Conservation (phyloP, 2,888 invertebrate species). For the Drosophila austrosaltans region DNA sequence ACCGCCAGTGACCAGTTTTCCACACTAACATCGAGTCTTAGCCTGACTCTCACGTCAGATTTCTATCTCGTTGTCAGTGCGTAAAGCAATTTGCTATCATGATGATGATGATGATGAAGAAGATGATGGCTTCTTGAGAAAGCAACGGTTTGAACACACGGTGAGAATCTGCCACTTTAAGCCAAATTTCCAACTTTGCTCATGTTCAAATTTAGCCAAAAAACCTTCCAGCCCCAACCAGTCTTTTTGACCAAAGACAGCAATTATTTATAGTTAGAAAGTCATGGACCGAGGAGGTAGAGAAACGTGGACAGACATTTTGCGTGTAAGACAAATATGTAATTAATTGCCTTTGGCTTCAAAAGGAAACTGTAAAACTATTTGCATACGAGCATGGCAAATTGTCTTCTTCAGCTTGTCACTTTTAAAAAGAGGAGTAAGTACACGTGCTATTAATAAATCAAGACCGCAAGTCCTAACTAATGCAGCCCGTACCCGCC, state of each 20-base stretch:
- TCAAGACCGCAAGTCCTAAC: conserved; percentile 67
- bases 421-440: conserved; percentile 42
- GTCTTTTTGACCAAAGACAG: conserved; percentile 32
- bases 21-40: conserved; percentile 34
- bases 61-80: conserved; percentile 55
- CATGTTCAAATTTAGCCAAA: conserved; percentile 20
- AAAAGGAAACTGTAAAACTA: conserved; percentile 77
- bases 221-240: conserved; percentile 26
- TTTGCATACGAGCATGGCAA: conserved; percentile 65
- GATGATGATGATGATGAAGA: conserved; percentile 42
- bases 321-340: conserved; percentile 82
- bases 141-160: conserved; percentile 64
- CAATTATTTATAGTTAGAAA: conserved; percentile 78
- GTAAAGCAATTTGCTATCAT: conserved; percentile 63
- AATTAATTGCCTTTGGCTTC: conserved; percentile 81
- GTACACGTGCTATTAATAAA: conserved; percentile 75
- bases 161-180: conserved; percentile 73
- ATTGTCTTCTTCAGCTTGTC: conserved; percentile 56
- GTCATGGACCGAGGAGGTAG: background rate
- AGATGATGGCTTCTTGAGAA: conserved; percentile 60
- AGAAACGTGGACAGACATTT: conserved; percentile 51
- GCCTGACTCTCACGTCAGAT: conserved; percentile 42
- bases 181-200: conserved; percentile 24
- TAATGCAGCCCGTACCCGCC: conserved; percentile 31
- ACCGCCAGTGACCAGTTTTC: conserved; percentile 60